Conservation (phyloP, 2,888 invertebrate species). For the Tribolium freemani region DNA sequence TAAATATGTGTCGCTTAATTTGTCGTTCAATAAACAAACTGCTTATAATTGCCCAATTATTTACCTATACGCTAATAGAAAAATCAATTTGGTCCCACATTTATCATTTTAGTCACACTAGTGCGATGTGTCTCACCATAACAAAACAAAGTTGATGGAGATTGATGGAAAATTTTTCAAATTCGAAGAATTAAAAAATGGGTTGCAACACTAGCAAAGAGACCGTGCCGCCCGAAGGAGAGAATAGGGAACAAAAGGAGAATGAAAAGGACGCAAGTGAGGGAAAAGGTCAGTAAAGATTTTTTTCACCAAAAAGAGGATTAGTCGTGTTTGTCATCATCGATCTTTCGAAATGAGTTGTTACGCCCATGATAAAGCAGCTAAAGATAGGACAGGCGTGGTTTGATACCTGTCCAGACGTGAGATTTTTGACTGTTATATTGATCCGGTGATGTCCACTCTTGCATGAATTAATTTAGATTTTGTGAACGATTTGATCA, state of each 20-base stretch:
- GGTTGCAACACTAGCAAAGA: constrained; percentile 77
- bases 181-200: constrained; percentile 63
- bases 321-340: neutral
- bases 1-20: neutral
- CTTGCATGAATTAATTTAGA: neutral
- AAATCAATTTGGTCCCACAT: constrained; percentile 12
- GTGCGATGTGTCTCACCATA: neutral
- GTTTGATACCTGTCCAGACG: neutral
- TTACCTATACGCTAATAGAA: constrained; percentile 9
- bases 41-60: constrained; percentile 17
- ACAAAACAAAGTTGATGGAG: neutral
- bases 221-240: constrained; percentile 39
- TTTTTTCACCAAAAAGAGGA: neutral
- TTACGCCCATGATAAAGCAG: neutral
- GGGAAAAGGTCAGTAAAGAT: neutral
- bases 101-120: constrained; percentile 14
- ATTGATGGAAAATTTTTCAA: neutral
- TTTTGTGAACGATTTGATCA: neutral
- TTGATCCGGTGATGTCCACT: neutral
- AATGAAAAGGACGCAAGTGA: constrained; percentile 13
- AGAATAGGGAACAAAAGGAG: neutral
- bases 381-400: neutral
- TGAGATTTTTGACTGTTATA: neutral
- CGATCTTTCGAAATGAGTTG: neutral
- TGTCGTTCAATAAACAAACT: constrained; percentile 3